Percentiles rank a stretch among this genome's conserved stretches.
Conservation (phyloP, 2,888 invertebrate species). For the Melanostoma scalare region DNA sequence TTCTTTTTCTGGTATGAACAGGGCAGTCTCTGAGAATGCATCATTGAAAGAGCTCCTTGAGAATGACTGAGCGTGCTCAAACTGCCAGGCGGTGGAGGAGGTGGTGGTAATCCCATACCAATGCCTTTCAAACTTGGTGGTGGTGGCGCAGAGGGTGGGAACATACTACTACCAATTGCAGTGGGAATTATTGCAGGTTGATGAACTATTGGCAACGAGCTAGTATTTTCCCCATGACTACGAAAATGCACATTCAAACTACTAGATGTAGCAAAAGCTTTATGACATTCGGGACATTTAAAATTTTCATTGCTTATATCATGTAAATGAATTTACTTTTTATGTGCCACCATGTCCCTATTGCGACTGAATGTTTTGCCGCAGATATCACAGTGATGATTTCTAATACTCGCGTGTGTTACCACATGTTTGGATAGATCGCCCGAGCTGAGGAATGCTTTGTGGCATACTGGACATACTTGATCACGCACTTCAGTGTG, state of each 20-base stretch:
- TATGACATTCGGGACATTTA: slow-evolving; percentile 81
- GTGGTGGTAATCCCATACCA: slow-evolving; percentile 76
- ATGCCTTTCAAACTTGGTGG: slow-evolving; percentile 75
- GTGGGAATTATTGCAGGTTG: slow-evolving; percentile 74
- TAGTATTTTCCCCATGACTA: slow-evolving; percentile 78
- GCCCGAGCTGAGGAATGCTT: slow-evolving; percentile 85
- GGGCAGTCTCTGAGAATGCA: slow-evolving; percentile 80
- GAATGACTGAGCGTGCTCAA: slow-evolving; percentile 76
- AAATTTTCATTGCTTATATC: slow-evolving; percentile 77
- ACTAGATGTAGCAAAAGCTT: slow-evolving; percentile 80
- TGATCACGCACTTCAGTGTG: slow-evolving; percentile 85
- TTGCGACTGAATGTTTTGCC: slow-evolving; percentile 84
- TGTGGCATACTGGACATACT: slow-evolving; percentile 84
- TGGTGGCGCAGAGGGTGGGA: slow-evolving; percentile 77
- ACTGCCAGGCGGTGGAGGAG: slow-evolving; percentile 78
- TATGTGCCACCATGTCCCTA: slow-evolving; percentile 84
- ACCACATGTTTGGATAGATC: slow-evolving; percentile 85
- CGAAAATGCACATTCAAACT: slow-evolving; percentile 81
- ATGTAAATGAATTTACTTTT: slow-evolving; percentile 79
- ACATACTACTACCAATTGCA: slow-evolving; percentile 75
- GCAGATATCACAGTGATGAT: slow-evolving; percentile 85
- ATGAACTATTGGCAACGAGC: slow-evolving; percentile 75
- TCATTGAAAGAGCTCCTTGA: slow-evolving; percentile 79
- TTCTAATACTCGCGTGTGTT: slow-evolving; percentile 84
- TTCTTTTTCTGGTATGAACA: no score